Base-by-base conservation (phyloP, 2,888 invertebrate genomes). In the Plagodis pulveraria region DNA sequence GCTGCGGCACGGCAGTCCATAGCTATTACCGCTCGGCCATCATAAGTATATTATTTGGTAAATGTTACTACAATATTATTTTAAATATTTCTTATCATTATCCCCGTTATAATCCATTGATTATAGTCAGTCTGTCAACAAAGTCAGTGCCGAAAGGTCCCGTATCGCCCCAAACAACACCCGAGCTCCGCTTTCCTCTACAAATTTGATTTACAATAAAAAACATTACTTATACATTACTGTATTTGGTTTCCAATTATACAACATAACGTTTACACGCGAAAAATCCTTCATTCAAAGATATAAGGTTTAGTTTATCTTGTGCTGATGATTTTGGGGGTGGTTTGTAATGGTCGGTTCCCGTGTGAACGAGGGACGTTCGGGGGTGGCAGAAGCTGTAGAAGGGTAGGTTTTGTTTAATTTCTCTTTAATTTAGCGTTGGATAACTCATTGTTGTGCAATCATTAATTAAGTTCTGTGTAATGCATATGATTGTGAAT, bases 311-410 rank as follows among this genome's bases (percentile, higher is more conserved):
- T 9, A 71, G 34, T 69, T 66, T 77, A 4, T 49, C 11, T 40
- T 64, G 58, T 32, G 41, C 44, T 0, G 10, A 40, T 58, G 11
- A 22, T 43, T 34, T 54, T 45, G 33, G 22, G 12, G 45, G 49
- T 59, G 45, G 44, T 65, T 67, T 48, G 12, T n/a, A 48, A 46
- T 46, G 46, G 44, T 53, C 45, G 43, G 80, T 88, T 87, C 87
- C 87, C 87, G 84, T 87, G 87, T 87, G 87, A 88, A 80, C 76
- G 71, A 43, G 48, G 44, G 56, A 35, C 57, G 62, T 55, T 65
- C 62, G 71, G 71, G 75, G 76, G 60, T 63, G 73, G 65, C 60
- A 40, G 61, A 34, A 60, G 48, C 35, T 51, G 35, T 6, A 47
- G 44, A 54, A 63, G 72, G 71, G 69, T 66, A 58, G 55, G 53